Conservation (phyloP, 2,797 vertebrate species). For the Enteromius paludinosus region DNA sequence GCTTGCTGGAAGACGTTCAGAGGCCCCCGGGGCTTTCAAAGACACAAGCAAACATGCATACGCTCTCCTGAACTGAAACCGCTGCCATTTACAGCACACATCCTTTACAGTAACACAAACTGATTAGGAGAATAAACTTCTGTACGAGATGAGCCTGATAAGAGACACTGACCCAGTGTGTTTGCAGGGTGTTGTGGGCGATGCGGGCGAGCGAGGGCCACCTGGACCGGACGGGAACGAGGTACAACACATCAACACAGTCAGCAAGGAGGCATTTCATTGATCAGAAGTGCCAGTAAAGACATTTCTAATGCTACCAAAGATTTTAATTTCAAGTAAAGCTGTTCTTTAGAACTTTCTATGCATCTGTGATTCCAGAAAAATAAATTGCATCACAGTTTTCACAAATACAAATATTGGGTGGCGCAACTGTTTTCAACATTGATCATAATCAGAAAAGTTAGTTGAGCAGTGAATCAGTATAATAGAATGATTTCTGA, state of each 20-base stretch:
- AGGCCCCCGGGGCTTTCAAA: constrained; percentile 31
- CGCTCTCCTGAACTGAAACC: not conserved
- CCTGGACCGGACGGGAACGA: constrained; percentile 90
- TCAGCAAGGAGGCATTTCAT: not conserved
- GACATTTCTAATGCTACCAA: not conserved
- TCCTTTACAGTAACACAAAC: not conserved
- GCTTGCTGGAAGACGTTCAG: constrained; percentile 49
- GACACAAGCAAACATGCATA: constrained; percentile 25
- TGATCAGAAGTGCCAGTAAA: not conserved
- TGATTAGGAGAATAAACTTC: not conserved
- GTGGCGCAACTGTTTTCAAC: not conserved
- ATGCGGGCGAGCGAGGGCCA: constrained; percentile 87
- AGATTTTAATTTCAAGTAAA: not conserved
- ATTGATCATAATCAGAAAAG: not conserved
- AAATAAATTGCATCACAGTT: not conserved
- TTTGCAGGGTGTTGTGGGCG: constrained; percentile 87
- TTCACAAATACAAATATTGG: not conserved
- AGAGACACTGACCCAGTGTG: constrained; percentile 21
- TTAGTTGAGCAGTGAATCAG: not conserved
- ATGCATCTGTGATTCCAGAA: not conserved
- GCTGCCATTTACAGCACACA: not conserved
- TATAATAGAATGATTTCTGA: not conserved
- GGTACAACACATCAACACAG: constrained; percentile 68
- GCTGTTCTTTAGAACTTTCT: not conserved
- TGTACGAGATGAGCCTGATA: not conserved